Conservation (phyloP, 2,797 vertebrate genomes). For the Gambelia wislizenii region DNA sequence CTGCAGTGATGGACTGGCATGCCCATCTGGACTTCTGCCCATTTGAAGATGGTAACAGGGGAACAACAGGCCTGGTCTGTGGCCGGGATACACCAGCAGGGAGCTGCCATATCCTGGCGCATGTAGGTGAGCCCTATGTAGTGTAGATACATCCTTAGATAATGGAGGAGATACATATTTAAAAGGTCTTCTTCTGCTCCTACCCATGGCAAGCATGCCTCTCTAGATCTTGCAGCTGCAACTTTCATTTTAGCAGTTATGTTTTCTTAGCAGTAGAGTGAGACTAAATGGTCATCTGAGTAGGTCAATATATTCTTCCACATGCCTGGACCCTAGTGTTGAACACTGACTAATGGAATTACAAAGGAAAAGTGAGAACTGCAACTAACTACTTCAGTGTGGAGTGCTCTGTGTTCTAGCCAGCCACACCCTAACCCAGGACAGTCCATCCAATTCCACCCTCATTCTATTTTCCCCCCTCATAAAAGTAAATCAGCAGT, state of each 20-base stretch:
- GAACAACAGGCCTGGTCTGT: too few species aligned
- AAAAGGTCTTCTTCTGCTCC: background rate
- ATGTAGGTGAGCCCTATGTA: too few species aligned
- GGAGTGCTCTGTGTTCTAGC: background rate
- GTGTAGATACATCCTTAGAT: too few species aligned
- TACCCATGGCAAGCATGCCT: background rate
- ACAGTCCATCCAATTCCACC: background rate
- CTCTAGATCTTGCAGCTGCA: background rate
- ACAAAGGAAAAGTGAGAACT: too few species aligned
- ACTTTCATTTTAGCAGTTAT: background rate
- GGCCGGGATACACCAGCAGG: too few species aligned
- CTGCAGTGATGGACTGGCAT: too few species aligned
- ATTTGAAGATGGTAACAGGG: too few species aligned
- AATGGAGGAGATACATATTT: background rate
- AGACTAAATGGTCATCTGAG: background rate
- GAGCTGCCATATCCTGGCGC: too few species aligned
- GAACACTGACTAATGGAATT: background rate
- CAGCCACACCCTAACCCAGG: background rate
- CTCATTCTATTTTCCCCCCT: background rate
- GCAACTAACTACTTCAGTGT: too few species aligned
- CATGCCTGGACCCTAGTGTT: background rate
- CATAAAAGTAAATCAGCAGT: background rate
- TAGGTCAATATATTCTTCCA: background rate
- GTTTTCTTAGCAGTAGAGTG: background rate
- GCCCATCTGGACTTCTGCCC: too few species aligned